Base-by-base conservation (phyloP, 2,797 vertebrate genomes). In the Channallabes apus region DNA sequence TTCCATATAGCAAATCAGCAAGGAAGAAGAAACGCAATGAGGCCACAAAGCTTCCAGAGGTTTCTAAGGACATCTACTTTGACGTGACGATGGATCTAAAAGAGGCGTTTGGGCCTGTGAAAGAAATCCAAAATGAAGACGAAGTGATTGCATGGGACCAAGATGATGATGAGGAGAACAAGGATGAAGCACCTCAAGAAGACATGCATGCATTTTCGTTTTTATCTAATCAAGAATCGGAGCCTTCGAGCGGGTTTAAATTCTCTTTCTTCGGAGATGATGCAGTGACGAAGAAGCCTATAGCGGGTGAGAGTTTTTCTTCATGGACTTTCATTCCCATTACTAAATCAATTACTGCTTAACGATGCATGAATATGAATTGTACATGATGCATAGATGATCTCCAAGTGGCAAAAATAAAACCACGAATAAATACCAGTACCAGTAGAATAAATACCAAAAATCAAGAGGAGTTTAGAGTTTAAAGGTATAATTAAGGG, bases 221-320 rank as follows among this genome's bases (percentile, higher is more conserved):
- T 12, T 71, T 86, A 15, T 35, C 9, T 62, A 90, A 89, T 41
- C 88, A 29, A n/a, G 61, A 76, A 0, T 20, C 58, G 0, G 3
- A 1, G 51, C 83, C 94, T 4, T 58, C 77, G 0, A 12, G 84
- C 1, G 92, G 91, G 11, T 99, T 99, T 88, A 96, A 85, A 0
- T 99, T 99, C 90, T 98, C 96, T 32, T 99, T 99, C 92, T 99
- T 98, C 80, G 94, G 89, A 82, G 93, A 93, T 2, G 91, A 95
- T 0, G 0, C 62, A 0, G 90, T 86, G 6, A 75, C 92, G 8
- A 88, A 89, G 3, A 84, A 24, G 4, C 0, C 35, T 58, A 94
- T 95, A 58, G 91, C 94, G 88, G 96, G 97, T 98, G 38, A 83
- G 35, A 41, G 38, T 41, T 56, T 56, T 73, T 58, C 8, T 84